Base-by-base conservation (phyloP, 2,797 vertebrate species). In the Mormyrus hasselquistii region DNA sequence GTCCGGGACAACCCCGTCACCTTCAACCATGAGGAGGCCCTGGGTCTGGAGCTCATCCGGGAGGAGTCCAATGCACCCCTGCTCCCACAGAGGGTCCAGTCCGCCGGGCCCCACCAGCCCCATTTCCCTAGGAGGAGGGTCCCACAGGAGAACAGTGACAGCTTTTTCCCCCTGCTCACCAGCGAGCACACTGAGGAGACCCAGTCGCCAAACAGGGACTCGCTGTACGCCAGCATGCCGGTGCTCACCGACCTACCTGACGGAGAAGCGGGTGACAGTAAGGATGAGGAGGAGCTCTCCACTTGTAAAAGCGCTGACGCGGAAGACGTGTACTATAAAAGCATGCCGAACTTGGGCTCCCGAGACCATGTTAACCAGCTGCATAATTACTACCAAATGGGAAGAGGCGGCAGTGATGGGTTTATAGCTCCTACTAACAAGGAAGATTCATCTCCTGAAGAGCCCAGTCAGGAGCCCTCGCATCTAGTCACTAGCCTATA, bases 401-500 rank as follows among this genome's bases (percentile, higher is more conserved):
- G 98, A 44, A 97, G 98, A 1, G 99, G 99, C 87, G 98, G 98
- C 95, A 99, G 98, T 62, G 98, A 99, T 0, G 98, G 98, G 83
- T 99, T 99, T 94, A 98, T 99, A 95, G 97, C 97, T 92, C 97
- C 98, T 0, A 96, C 97, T 87, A 97, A 94, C 94, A 98, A 98
- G 95, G 98, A 99, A 82, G 96, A 96, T 93, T 96, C 95, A 1
- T 96, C 97, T 4, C 97, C 97, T 0, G 98, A 99, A 89, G 97
- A 97, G 91, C 96, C 92, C 25, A 94, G 96, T 4, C 94, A 97
- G 93, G 98, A 97, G 96, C 97, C 98, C n/a, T 96, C 97, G 90
- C 98, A 99, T 91, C 96, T 99, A 96, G 97, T 99, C 93, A 99
- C 99, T 92, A 99, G 98, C 95, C 97, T 99, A 98, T 99, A 99